A percentile compares a stretch with the other conserved stretches of the same genome.
Conservation (phyloP, 1,140 invertebrate species). For the Galleria mellonella region DNA sequence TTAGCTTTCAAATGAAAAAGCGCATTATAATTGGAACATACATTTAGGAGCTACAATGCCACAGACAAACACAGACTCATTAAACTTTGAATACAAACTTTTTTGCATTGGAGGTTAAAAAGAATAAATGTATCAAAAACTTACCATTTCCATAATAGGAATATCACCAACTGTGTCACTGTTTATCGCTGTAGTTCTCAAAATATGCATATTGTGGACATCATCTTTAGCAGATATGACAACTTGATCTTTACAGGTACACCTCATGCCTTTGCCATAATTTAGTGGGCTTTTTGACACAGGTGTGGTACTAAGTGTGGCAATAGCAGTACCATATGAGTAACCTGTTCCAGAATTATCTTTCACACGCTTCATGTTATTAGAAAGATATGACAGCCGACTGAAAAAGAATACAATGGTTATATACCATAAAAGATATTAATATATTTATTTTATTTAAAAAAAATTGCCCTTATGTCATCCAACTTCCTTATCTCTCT, state of each 20-base stretch:
- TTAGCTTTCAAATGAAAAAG: too few relatives aligned
- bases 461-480: too few relatives aligned
- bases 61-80: too few relatives aligned
- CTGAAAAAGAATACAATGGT: constrained; percentile 30
- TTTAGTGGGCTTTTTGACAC: constrained; percentile 17
- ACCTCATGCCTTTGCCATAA: constrained; percentile 26
- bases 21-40: too few relatives aligned
- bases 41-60: too few relatives aligned
- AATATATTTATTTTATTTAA: too few relatives aligned
- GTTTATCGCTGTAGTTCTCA: constrained; percentile 57
- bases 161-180: constrained; percentile 33
- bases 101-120: too few relatives aligned
- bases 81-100: too few relatives aligned
- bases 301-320: constrained; percentile 24
- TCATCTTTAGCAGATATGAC: constrained; percentile 36
- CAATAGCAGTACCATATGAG: constrained; percentile 50
- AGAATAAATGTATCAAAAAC: constrained; percentile 6
- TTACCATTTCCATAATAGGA: constrained; percentile 38
- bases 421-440: too few relatives aligned
- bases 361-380: constrained; percentile 54
- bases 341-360: constrained; percentile 61
- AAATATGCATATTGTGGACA: constrained; percentile 39
- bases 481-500: too few relatives aligned
- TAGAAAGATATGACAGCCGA: constrained; percentile 38
- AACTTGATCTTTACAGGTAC: constrained; percentile 42